Percentiles rank a stretch among this genome's conserved stretches.
These are phyloP conservation scores for Ceratotherium simum DNA, from an alignment of 2,113 vertebrate species.

Conservation along the genomic window DNA sequence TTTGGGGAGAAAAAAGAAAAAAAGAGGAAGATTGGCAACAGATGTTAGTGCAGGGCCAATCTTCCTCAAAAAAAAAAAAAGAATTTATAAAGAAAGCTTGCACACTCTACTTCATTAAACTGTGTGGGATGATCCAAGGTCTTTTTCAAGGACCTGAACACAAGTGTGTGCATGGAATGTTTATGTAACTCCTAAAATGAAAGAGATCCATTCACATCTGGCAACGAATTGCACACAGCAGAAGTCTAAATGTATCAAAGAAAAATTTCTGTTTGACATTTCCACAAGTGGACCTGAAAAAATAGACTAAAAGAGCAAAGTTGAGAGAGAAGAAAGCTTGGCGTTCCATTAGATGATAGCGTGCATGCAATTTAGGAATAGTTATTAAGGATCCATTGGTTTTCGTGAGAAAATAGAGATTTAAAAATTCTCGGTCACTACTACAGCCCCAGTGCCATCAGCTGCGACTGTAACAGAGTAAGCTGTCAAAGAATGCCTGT, in stretches of 20 bases:
- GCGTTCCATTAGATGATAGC: not conserved
- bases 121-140: slow-evolving; percentile 80
- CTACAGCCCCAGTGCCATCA: not conserved
- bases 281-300: not conserved
- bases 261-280: not conserved
- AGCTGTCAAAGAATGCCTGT: not conserved
- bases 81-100: not conserved
- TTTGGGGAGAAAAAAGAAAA: too few species aligned
- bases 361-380: not conserved
- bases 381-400: not conserved
- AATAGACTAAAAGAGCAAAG: not conserved
- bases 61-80: not conserved
- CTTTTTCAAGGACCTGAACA: slow-evolving; percentile 93
- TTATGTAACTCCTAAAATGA: slow-evolving; percentile 90
- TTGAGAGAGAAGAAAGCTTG: not conserved
- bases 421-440: not conserved
- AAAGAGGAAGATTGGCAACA: too few species aligned
- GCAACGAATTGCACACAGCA: not conserved
- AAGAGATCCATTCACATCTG: not conserved
- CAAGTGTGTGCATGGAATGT: slow-evolving; percentile 92
- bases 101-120: slow-evolving; percentile 89
- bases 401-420: not conserved
- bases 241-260: not conserved
- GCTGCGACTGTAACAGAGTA: not conserved
- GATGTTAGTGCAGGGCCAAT: too few species aligned